These are phyloP conservation scores for Tetranychus truncatus DNA, from an alignment of 2,888 invertebrate genomes.

Conservation along the genomic window DNA sequence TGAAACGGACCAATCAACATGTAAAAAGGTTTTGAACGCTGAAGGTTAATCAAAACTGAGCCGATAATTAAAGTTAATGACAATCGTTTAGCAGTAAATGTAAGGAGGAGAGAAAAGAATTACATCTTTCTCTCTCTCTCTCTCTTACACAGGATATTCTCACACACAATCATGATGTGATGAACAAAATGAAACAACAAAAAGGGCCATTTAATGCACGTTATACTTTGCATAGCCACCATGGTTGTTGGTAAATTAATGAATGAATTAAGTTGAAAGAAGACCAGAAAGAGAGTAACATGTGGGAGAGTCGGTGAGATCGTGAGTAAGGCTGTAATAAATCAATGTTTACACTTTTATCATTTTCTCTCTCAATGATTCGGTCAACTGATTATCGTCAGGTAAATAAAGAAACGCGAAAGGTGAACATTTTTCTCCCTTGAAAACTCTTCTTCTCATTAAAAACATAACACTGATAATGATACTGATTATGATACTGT, in stretches of 20 bases:
- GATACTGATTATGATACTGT: too few species aligned
- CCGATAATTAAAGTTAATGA: background rate
- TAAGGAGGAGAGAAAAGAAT: background rate
- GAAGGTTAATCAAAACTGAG: too few species aligned
- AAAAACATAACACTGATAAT: too few species aligned
- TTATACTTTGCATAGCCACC: background rate
- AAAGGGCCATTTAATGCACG: background rate
- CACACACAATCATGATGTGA: background rate
- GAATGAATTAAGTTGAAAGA: background rate
- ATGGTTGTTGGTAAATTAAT: background rate
- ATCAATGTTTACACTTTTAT: background rate
- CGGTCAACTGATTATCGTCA: background rate
- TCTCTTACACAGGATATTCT: background rate
- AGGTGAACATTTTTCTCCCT: too few species aligned
- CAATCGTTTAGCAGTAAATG: background rate
- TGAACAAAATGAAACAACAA: background rate
- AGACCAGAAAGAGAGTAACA: background rate
- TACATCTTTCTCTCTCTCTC: background rate
- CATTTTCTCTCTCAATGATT: background rate
- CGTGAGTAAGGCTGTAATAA: background rate
- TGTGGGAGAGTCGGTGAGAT: background rate
- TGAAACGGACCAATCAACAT: too few species aligned
- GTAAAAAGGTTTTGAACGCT: too few species aligned
- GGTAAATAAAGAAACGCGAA: background rate
- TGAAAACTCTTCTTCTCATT: too few species aligned